Evolutionary conservation across 1,140 invertebrate genomes (phyloP).

Genomic region (Aphis craccivora): DNA sequence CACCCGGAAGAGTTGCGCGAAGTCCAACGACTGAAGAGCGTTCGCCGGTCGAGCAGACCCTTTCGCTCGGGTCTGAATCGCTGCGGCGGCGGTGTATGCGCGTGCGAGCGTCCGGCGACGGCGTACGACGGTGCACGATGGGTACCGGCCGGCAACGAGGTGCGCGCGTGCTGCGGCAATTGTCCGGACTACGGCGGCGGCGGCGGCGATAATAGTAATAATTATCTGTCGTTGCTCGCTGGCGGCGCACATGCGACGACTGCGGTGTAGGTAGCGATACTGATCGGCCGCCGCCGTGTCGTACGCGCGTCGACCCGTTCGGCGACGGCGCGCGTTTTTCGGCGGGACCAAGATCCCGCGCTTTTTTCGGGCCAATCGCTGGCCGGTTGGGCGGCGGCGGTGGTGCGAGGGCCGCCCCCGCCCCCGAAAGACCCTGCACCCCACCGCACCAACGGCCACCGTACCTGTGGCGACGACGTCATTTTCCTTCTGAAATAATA

Average conservation of each 20-base stretch:
- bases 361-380: slow-evolving; percentile 56
- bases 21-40: slow-evolving; percentile 51
- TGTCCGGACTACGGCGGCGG: background rate
- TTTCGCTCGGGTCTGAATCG: slow-evolving; percentile 28
- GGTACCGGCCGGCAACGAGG: background rate
- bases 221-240: background rate
- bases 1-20: slow-evolving; percentile 48
- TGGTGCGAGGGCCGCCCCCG: slow-evolving; percentile 38
- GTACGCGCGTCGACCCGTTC: background rate
- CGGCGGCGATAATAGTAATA: background rate
- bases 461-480: background rate
- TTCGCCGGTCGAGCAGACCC: background rate
- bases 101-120: background rate
- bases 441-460: background rate
- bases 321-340: slow-evolving; percentile 39
- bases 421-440: slow-evolving; percentile 43
- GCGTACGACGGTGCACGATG: background rate
- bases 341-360: slow-evolving; percentile 41
- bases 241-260: background rate
- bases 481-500: slow-evolving; percentile 7
- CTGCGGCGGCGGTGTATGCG: background rate
- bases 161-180: background rate
- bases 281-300: background rate
- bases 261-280: background rate
- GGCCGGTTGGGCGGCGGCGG: slow-evolving; percentile 40